Conservation (phyloP, 2,797 vertebrate species). For the Pseudochromis fuscus region DNA sequence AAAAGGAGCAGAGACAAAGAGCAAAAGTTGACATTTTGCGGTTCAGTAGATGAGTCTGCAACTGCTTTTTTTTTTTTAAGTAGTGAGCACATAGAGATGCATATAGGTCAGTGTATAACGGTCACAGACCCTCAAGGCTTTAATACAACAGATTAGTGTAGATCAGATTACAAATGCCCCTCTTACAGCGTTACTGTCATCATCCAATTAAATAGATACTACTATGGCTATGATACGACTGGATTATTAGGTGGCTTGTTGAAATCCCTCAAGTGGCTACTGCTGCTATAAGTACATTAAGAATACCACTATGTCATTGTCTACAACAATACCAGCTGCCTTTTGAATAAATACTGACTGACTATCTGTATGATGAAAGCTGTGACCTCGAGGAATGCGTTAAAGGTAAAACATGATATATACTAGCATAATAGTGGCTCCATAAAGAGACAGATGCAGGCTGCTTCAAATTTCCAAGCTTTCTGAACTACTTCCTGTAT, state of each 20-base stretch:
- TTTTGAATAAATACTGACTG: background rate
- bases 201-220: constrained; percentile 52
- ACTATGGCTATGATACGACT: constrained; percentile 14
- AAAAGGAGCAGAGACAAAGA: background rate
- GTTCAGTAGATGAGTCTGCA: background rate
- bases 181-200: constrained; percentile 37
- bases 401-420: no score
- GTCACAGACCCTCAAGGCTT: constrained; percentile 6
- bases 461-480: constrained; percentile 6
- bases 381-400: no score
- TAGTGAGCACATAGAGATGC: background rate
- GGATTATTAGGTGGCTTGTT: constrained; percentile 34
- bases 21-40: background rate
- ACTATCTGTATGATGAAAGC: no score
- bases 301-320: constrained; percentile 5
- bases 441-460: background rate
- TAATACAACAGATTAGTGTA: constrained; percentile 49
- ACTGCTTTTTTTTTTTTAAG: background rate
- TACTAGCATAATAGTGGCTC: no score
- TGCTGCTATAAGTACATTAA: no score
- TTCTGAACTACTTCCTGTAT: background rate
- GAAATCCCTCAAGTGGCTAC: constrained; percentile 29
- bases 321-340: background rate
- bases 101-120: constrained; percentile 14
- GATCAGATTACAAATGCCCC: constrained; percentile 47